Base-by-base conservation (phyloP, 2,888 invertebrate genomes). In the Agrilus mali region DNA sequence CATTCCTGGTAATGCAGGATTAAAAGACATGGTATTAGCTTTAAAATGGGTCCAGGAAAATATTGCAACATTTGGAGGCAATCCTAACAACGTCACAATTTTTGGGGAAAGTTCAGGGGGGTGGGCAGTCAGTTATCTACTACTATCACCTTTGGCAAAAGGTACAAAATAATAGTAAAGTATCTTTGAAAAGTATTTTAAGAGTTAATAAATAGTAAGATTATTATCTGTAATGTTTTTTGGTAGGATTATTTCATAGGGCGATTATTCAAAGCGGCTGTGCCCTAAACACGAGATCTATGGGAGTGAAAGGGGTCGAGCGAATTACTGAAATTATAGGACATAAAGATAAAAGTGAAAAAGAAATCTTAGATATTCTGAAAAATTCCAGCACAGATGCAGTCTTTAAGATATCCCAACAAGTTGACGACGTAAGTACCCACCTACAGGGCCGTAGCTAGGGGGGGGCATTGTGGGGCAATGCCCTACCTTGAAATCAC, bases 51-150 rank as follows among this genome's bases (percentile, higher is more conserved):
- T 70, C 0, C 64, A 68, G 43, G 54, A 55, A 1, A 70, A 70
- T n/a, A 44, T 44, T 12, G 17, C 16, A 1, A 27, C 31, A 13
- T 44, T 44, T 15, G 36, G 33, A 1, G 44, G 44, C 10, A 17
- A 44, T 37, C 36, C 40, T 8, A 36, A 40, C 12, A 44, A 44
- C 36, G 22, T 70, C 7, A 70, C 69, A 0, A 53, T 70, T 2
- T 66, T 70, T 46, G 70, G 70, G 2, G 67, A 69, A 53, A 69
- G 69, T 49, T 70, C 67, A 1, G 70, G 70, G 1, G 68, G 60
- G 2, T 60, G 62, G 8, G 68, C 69, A 14, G 58, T 64, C 0
- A 68, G 70, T 41, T 65, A 63, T 45, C 64, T 69, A 55, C 62
- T 65, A 54, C 48, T 70, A 4, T 68, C 68, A 0, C 65, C 69